Evolutionary conservation across 2,113 vertebrate species (phyloP), one percentile per base, ranked within the genome.

Genomic region (Barnardius zonarius): DNA sequence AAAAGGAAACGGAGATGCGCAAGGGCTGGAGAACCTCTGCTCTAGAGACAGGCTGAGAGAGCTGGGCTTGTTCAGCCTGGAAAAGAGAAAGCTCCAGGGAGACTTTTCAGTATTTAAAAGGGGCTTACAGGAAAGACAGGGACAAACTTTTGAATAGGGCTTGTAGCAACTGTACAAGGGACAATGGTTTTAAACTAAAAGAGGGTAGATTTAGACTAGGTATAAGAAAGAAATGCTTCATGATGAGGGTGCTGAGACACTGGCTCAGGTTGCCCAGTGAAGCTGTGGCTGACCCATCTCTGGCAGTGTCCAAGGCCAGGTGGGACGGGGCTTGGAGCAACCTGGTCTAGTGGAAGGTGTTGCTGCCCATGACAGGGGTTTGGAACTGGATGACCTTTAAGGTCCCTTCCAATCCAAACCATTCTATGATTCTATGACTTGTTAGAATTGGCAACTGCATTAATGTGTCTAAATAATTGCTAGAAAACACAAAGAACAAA

Each of bases 401-500:
- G 33, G 18, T 39, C 51, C 8, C 1, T 73, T 73, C 44, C 51
- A 27, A 41, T 4, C 13, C 25, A 54, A 68, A 81, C n/a, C 12
- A 28, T 25, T 66, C 33, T 23, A 15, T 23, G 57, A 59, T 35
- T 49, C 46, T 12, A 13, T 31, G 24, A 68, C 22, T 37, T 37
- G 18, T 57, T 64, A 64, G 39, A 55, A 80, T 2, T 35, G 10
- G 22, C 61, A 68, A 63, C 54, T 61, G 62, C 37, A 35, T 8
- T 43, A 77, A 89, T 9, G 9, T 48, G 15, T 62, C 15, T 13
- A 72, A 57, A 41, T 22, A 44, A 66, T 33, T 28, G 67, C 74
- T 61, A 79, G 69, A 78, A 80, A 67, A 83, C 57, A 78, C 37
- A 48, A 78, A 75, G 52, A 72, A 87, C 69, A 86, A 92, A 27